phyloP scores from a whole-genome alignment of 2,888 invertebrate genomes.

The Thysanoteuthis rhombus region DNA sequence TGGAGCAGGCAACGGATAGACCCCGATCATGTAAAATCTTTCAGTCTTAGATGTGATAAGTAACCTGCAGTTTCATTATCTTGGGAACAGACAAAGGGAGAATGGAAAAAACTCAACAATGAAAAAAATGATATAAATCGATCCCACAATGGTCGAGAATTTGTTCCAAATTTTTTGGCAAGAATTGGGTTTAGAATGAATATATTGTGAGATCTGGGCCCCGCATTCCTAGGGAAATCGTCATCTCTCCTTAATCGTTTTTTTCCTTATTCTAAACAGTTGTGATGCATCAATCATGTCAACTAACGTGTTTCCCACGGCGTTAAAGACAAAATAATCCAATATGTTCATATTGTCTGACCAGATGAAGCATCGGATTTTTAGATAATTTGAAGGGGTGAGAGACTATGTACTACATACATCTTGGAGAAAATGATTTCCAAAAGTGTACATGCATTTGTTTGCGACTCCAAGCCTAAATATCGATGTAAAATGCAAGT shows the following conservation, averaged over 20 bases:
- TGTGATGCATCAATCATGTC: neutral
- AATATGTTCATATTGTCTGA: neutral
- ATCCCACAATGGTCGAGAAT: neutral
- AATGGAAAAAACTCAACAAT: neutral
- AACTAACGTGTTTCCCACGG: neutral
- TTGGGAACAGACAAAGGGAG: too few relatives aligned
- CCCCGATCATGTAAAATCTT: too few relatives aligned
- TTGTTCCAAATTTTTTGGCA: too few relatives aligned
- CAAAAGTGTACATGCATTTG: too few relatives aligned
- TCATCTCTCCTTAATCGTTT: neutral
- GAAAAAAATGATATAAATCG: neutral
- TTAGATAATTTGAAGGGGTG: neutral
- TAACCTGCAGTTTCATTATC: too few relatives aligned
- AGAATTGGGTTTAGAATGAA: neutral
- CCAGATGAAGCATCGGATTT: neutral
- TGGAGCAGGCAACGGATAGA: too few relatives aligned
- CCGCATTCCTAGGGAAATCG: neutral
- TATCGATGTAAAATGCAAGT: too few relatives aligned
- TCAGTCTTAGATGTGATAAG: too few relatives aligned
- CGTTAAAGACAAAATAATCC: neutral
- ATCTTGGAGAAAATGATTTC: too few relatives aligned
- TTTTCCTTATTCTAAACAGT: rapidly evolving
- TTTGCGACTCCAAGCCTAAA: too few relatives aligned
- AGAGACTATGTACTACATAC: too few relatives aligned
- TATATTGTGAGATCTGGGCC: neutral